Evolutionary conservation across 2,797 vertebrate genomes (phyloP), one percentile per base, ranked within the genome.

Genomic region (Thaleichthys pacificus): DNA sequence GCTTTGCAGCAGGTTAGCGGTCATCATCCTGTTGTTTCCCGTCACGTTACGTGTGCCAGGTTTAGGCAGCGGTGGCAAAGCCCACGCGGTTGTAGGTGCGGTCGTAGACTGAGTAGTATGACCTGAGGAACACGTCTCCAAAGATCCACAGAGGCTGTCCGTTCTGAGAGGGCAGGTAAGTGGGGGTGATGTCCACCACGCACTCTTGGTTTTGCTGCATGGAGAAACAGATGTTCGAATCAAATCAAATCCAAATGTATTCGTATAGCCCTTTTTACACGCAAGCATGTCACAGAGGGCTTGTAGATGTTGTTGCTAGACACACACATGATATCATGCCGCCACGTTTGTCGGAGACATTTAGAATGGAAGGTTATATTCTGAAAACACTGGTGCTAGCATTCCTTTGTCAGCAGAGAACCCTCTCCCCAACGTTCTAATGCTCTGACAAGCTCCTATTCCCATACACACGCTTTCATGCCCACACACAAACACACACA

Each of bases 121-220:
- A 86, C 81, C 85, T 92, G 32, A 95, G 91, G 87, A 95, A 94
- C n/a, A 95, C 80, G 0, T 94, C 87, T 1, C 93, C 92, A 61
- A 96, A 77, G 90, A 93, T 93, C 94, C 91, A 94, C 82, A 95
- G 86, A 0, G 92, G 88, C 74, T 92, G 86, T 22, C 88, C 89
- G 0, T 75, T 77, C 22, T 4, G 68, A 60, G 93, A 92, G 51
- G 89, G 82, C 84, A 95, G 60, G 82, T 93, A 93, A 49, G 93
- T 94, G 73, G 77, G 79, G 61, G 83, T 80, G 21, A 93, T 86
- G 2, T 19, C 82, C 9, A 94, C 84, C 0, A 9, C 76, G 82
- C 93, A 95, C 76, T 73, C 85, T 66, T 77, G 51, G 66, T 70
- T 68, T 12, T 67, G 0, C 79, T 89, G 74, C 4, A 71, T 8